Percentiles rank a stretch among this genome's conserved stretches.
Conservation (phyloP, 2,113 vertebrate species). For the Antechinus flavipes region DNA sequence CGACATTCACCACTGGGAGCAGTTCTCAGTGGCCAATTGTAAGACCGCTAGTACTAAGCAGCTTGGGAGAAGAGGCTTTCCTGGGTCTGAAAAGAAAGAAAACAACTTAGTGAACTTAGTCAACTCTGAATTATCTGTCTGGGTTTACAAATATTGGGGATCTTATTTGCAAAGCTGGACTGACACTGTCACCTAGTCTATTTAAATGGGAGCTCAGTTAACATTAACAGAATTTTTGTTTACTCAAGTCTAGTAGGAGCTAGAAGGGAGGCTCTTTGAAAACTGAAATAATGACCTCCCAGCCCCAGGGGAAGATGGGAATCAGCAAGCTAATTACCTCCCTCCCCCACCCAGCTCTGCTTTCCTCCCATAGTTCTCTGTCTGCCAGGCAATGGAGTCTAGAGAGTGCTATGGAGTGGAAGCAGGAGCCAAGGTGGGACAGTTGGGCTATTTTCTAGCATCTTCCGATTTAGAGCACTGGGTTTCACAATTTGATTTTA, state of each 20-base stretch:
- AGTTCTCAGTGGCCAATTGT: not conserved
- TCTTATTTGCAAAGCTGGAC: not conserved
- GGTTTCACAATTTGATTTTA: not conserved
- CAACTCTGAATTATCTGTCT: not conserved
- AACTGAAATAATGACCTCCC: not conserved
- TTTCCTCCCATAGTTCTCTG: not conserved
- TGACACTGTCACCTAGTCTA: not conserved
- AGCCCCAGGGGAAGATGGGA: not conserved
- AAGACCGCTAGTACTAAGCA: not conserved
- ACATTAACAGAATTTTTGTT: constrained; percentile 6
- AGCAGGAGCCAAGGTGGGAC: not conserved
- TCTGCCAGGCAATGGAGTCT: not conserved
- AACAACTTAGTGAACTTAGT: not conserved
- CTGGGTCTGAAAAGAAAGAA: not conserved
- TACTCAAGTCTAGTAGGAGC: constrained; percentile 5
- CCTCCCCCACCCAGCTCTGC: not conserved
- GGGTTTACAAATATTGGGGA: not conserved
- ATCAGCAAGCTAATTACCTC: not conserved
- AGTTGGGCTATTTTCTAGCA: not conserved
- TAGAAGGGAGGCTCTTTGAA: not conserved
- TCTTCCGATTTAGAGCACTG: not conserved
- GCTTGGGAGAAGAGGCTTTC: constrained; percentile 3
- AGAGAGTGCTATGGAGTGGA: not conserved
- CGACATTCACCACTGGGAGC: not conserved
- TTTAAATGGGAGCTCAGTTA: constrained; percentile 6